Percentiles rank a stretch among this genome's conserved stretches.
Conservation (phyloP, 2,888 invertebrate species). For the Lumbricus terrestris region DNA sequence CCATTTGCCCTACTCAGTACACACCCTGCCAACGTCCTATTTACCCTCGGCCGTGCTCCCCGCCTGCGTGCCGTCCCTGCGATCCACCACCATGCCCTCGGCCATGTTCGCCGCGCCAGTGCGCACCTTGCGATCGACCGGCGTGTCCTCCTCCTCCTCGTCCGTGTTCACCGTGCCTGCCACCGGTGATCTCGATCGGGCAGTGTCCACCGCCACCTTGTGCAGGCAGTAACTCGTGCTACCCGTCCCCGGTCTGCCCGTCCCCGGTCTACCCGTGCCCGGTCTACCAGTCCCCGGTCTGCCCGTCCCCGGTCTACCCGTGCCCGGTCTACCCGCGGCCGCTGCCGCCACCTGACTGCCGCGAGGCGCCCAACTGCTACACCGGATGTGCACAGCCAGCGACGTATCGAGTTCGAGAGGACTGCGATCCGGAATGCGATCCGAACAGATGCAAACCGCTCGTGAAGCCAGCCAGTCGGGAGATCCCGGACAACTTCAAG, state of each 20-base stretch:
- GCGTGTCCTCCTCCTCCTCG: too few relatives aligned
- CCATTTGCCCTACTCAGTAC: too few relatives aligned
- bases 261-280: too few relatives aligned
- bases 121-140: too few relatives aligned
- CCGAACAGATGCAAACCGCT: background rate
- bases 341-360: too few relatives aligned
- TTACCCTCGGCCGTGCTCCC: background rate
- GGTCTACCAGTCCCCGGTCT: too few relatives aligned
- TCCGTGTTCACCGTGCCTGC: background rate
- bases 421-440: background rate
- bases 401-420: background rate
- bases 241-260: background rate
- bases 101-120: too few relatives aligned
- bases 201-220: too few relatives aligned
- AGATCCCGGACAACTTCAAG: slow-evolving; percentile 10
- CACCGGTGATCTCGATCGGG: background rate
- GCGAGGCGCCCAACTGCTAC: too few relatives aligned
- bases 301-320: background rate
- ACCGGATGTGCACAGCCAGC: background rate
- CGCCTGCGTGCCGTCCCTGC: background rate
- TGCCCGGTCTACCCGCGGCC: too few relatives aligned
- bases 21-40: too few relatives aligned
- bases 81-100: background rate
- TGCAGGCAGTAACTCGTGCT: too few relatives aligned
- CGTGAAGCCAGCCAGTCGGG: background rate